Evolutionary conservation across 1,140 invertebrate species (phyloP).

Genomic region (Hypothenemus hampei): DNA sequence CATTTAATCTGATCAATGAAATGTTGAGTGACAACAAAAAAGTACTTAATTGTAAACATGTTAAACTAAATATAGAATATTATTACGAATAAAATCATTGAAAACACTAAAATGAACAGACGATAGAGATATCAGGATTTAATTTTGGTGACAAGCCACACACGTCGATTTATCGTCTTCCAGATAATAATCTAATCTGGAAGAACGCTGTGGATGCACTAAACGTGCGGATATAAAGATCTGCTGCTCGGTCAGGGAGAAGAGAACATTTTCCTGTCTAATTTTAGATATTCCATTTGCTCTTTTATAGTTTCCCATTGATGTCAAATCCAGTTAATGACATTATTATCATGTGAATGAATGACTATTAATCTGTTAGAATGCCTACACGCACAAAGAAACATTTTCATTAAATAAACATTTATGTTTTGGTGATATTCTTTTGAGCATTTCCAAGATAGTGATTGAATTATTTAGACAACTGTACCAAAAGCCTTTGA

Average conservation of each 20-base stretch:
- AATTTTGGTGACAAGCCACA: background rate
- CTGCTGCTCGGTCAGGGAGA: conserved; percentile 1
- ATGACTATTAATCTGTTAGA: background rate
- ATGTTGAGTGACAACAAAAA: background rate
- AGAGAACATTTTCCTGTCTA: conserved; percentile 5
- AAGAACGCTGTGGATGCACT: background rate
- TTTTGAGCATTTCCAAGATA: no score
- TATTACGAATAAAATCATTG: background rate
- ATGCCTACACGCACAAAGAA: background rate
- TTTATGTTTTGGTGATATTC: background rate
- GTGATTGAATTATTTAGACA: no score
- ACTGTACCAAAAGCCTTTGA: no score
- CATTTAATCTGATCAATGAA: background rate
- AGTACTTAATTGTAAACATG: background rate
- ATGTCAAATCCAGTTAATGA: background rate
- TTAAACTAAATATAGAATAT: background rate
- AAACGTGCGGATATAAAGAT: background rate
- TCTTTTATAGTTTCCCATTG: conserved; percentile 7
- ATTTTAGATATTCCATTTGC: conserved; percentile 4
- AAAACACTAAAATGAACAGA: no score
- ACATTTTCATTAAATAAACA: background rate
- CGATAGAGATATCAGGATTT: no score
- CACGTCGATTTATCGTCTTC: background rate
- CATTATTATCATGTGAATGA: background rate
- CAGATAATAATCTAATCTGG: conserved; percentile 2